Base-by-base conservation (phyloP, 2,113 vertebrate species). In the Coregonus clupeaformis region DNA sequence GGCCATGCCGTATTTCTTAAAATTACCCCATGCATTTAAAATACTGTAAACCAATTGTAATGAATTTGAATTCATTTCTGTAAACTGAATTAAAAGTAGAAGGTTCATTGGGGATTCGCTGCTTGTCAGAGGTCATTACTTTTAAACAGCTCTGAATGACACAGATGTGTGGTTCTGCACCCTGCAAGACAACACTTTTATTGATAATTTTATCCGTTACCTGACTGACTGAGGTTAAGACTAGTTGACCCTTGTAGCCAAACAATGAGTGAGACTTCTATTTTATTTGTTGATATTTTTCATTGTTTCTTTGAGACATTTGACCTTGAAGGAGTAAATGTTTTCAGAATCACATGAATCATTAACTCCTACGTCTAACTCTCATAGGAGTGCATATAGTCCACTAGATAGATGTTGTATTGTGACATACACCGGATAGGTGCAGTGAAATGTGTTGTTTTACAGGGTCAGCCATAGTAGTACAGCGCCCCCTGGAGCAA, bases 141-240 rank as follows among this genome's bases (percentile, higher is more conserved):
- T 72, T 77, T 65, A 77, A 36, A 75, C 78, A 71, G 66, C 72
- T 80, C 66, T 75, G 49, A 80, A 68, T 66, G n/a, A 25, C 65
- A 74, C 36, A 36, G 62, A 6, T 52, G 52, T 30, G 67, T 55
- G 70, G 62, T 36, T 72, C 76, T 77, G 69, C 32, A 45, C 27
- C 69, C 70, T 82, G 74, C 42, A 27, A 27, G 27, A 27, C 27
- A 27, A 27, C 27, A 27, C 27, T 2, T 27, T 27, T 16, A 4
- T 20, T 5, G 18, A 59, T n/a, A 16, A 7, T 18, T 57, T 18
- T 20, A 59, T n/a, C 6, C 18, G 18, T 7, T 59, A 4, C 18
- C 16, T 59, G 1, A 1, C 57, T 57, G 14, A 57, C 55, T 57
- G 55, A 57, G 14, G 55, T 20, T n/a, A n/a, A 18, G 12, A 20